These are phyloP conservation scores for Mormyrops boulengeri DNA, from an alignment of 2,797 vertebrate species.

Conservation along the genomic window DNA sequence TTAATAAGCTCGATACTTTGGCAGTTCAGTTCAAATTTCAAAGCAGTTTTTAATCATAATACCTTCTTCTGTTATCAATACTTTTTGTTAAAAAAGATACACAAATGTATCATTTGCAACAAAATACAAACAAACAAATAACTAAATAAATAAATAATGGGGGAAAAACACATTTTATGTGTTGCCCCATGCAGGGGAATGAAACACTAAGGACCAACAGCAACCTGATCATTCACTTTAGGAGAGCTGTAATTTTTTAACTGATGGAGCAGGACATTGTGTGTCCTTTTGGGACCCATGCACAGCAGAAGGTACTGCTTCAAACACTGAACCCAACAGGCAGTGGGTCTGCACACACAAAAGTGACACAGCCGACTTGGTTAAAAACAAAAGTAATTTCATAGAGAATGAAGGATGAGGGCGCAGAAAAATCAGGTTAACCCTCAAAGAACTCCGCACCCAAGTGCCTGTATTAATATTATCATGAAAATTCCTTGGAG, in stretches of 20 bases:
- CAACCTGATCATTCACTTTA: neutral
- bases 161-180: neutral
- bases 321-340: neutral
- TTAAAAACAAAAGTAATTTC: neutral
- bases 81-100: neutral
- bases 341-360: neutral
- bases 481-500: neutral
- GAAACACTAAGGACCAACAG: neutral
- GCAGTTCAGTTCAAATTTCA: neutral
- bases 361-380: neutral
- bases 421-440: neutral
- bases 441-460: neutral
- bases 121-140: neutral
- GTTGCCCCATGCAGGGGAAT: conserved; percentile 4
- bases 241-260: neutral
- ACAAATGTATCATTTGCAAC: neutral
- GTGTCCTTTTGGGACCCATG: neutral
- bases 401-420: neutral
- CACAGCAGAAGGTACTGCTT: neutral
- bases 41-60: neutral
- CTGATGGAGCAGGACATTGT: neutral
- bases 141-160: neutral
- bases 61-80: neutral
- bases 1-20: neutral
- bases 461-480: neutral